Evolutionary conservation across 2,888 invertebrate species (phyloP), one percentile per base, ranked within the genome.

Genomic region (Malthinus seriepunctatus): DNA sequence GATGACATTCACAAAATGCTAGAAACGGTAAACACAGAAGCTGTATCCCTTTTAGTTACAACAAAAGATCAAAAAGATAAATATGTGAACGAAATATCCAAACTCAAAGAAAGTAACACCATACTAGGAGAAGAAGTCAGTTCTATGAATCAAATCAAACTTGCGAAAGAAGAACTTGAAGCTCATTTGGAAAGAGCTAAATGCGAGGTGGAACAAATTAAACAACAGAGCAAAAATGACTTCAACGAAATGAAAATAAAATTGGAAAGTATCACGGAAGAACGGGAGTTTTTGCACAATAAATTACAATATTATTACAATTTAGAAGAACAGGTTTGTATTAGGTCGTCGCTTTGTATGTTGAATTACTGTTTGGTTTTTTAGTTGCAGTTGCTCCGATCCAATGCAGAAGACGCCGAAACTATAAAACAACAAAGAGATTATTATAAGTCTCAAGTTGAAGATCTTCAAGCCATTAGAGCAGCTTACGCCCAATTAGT

Each of bases 11-110:
- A 64, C 9, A 62, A 66, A 34, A 67, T 71, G 70, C 55, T 74
- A 37, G 60, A 67, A 14, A 62, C 66, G 33, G 65, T 75, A 5
- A 70, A 72, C 59, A 61, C 56, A 3, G 73, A 75, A 52, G 73
- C 73, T 1, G 58, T 66, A 32, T 57, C 61, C 7, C 53, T 74
- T 12, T 55, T 73, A 35, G 32, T 66, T 4, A 58, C 64, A 31
- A 67, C 72, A 5, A 65, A 66, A 34, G 64, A 69, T 9, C 71
- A 70, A 48, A 65, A 67, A 42, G 63, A 66, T 2, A 69, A 68
- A 47, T 66, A 66, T 44, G 56, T 63, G 38, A 53, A 52, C n/a
- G 69, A 71, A 42, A 57, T 67, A 35, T 51, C 44, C n/a, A 62
- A 62, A 31, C 14, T 68, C n/a, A 66, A 63, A 38, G 60, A 63